Conservation (phyloP, 2,113 vertebrate genomes). For the Corythornis madagascariensis region DNA sequence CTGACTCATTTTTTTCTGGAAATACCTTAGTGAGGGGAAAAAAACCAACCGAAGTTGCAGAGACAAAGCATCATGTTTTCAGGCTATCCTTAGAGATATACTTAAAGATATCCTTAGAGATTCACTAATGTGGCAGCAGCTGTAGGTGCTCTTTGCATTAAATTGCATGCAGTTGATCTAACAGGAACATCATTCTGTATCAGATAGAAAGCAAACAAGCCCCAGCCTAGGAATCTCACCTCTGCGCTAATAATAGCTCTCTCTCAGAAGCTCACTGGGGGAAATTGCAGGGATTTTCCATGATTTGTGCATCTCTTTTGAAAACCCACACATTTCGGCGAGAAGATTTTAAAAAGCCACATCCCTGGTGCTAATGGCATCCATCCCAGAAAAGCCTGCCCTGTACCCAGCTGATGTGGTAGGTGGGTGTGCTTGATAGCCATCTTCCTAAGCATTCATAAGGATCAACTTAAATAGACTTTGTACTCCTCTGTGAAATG, state of each 20-base stretch:
- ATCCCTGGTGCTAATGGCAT: not conserved
- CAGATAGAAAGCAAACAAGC: not conserved
- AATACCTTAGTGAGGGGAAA: not conserved
- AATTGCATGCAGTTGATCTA: not conserved
- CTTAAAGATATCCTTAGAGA: not conserved
- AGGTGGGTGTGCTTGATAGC: accelerated
- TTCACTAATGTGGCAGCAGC: not conserved
- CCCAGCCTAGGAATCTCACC: not conserved
- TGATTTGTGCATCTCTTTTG: not conserved
- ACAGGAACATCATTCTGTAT: not conserved
- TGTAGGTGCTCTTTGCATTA: conserved; percentile 8
- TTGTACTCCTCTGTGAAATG: not conserved
- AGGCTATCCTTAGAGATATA: not conserved
- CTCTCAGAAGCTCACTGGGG: not conserved
- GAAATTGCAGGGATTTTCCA: not conserved
- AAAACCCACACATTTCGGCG: not conserved
- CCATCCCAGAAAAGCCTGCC: not conserved
- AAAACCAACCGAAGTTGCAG: not conserved
- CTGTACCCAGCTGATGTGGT: accelerated
- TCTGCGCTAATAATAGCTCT: not conserved
- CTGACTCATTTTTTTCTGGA: not conserved
- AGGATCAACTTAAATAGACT: not conserved
- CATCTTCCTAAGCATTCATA: not conserved
- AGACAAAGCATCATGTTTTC: not conserved
- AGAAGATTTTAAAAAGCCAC: not conserved